These are phyloP conservation scores for Heterohyrax brucei DNA, from an alignment of 2,797 vertebrate species.

Conservation along the genomic window DNA sequence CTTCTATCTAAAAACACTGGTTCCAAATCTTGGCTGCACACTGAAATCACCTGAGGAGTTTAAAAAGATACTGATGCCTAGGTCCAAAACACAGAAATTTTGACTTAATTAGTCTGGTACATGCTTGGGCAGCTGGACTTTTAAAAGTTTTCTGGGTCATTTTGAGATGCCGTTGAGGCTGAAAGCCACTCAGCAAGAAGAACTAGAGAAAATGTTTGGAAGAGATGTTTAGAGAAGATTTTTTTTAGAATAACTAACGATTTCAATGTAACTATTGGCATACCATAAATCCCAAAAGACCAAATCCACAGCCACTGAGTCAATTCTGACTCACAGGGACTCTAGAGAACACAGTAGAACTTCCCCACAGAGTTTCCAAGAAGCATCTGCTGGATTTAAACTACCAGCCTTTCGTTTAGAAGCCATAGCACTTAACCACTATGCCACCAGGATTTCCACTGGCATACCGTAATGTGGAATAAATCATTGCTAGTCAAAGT, in stretches of 20 bases:
- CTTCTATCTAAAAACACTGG: not conserved
- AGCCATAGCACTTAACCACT: too few relatives aligned
- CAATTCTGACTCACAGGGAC: too few relatives aligned
- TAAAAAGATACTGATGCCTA: not conserved
- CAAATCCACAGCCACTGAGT: too few relatives aligned
- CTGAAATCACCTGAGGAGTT: not conserved
- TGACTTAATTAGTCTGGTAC: not conserved
- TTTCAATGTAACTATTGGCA: not conserved
- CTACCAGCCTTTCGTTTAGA: too few relatives aligned
- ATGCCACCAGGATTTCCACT: too few relatives aligned
- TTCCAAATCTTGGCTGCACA: constrained; percentile 20
- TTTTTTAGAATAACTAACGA: constrained; percentile 1
- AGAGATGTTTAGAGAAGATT: not conserved
- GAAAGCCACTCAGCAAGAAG: constrained; percentile 37
- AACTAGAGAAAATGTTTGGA: not conserved
- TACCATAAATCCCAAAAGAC: too few relatives aligned
- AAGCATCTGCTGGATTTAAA: too few relatives aligned
- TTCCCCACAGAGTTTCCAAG: too few relatives aligned
- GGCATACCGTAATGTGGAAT: too few relatives aligned
- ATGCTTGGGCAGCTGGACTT: not conserved
- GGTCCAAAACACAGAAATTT: not conserved
- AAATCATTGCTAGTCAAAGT: not conserved
- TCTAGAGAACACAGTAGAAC: too few relatives aligned
- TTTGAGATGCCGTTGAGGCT: not conserved
- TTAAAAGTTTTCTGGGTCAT: not conserved